Evolutionary conservation across 2,797 vertebrate species (phyloP).

Genomic region (Okamejei kenojei): DNA sequence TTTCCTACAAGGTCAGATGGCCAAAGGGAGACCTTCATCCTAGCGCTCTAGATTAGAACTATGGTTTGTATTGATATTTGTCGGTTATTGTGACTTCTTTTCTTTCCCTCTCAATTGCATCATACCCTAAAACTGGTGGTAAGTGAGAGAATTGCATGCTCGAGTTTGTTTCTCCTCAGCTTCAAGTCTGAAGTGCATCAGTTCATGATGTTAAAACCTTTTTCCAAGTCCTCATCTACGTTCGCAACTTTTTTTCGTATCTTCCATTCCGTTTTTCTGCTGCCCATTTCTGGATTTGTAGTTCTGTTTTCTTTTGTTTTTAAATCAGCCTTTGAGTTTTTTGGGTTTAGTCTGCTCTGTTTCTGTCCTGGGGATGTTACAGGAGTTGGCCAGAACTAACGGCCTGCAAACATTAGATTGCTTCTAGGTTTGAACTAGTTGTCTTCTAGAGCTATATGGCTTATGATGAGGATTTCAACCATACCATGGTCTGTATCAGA

Average conservation of each 20-base stretch:
- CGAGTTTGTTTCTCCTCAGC: conserved; percentile 76
- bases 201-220: conserved; percentile 63
- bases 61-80: conserved; percentile 61
- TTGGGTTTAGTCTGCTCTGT: conserved; percentile 46
- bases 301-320: conserved; percentile 41
- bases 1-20: neutral
- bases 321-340: conserved; percentile 30
- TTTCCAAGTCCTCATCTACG: conserved; percentile 63
- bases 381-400: conserved; percentile 10
- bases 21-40: conserved; percentile 5
- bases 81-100: conserved; percentile 86
- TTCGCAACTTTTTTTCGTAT: conserved; percentile 52
- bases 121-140: conserved; percentile 91
- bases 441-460: conserved; percentile 21
- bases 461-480: conserved; percentile 1
- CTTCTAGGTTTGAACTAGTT: conserved; percentile 20
- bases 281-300: conserved; percentile 50
- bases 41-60: conserved; percentile 22
- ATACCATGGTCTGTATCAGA: conserved; percentile 5
- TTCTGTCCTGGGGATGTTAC: conserved; percentile 47
- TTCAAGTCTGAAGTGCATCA: conserved; percentile 75
- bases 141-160: conserved; percentile 94
- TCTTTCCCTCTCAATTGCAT: conserved; percentile 78
- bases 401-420: conserved; percentile 27
- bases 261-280: conserved; percentile 50